Evolutionary conservation across 2,797 vertebrate species (phyloP), one percentile per base, ranked within the genome.

Genomic region (Mormyrus hasselquistii): DNA sequence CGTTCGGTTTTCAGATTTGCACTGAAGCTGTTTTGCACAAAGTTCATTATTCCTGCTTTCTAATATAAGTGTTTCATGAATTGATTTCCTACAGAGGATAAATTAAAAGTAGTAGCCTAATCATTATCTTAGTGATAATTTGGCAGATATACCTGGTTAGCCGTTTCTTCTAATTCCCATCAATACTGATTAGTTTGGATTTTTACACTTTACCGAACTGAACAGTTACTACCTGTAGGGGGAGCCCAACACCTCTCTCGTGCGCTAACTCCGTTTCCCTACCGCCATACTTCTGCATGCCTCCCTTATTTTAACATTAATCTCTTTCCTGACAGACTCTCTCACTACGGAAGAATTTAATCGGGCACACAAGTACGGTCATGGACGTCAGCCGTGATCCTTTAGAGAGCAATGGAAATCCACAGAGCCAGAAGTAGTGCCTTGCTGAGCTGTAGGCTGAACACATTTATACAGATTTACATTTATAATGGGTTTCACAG

Each of bases 151-250:
- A 73, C 69, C 34, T 38, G 0, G 4, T 73, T 34, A 73, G 29
- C 12, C 29, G 34, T 73, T 73, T 14, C 65, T 73, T 38, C 69
- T 38, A 5, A 73, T 73, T 73, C 69, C 69, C 12, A 73, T 73
- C 76, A 47, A 7, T 82, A 22, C 0, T 47, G 38, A 16, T n/a
- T n/a, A 47, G 16, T 47, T 19, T 85, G 9, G 10, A 84, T 53
- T 25, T 52, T 50, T 53, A 29, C 52, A 85, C 22, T 85, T 22
- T 52, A 85, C 25, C 44, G 83, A 29, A 83, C n/a, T 83, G 47
- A 49, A 83, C 6, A 41, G 38, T 53, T 82, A 69, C 47, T 25
- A 50, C 88, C 86, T 88, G 62, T 38, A 86, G 88, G 84, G 87
- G 89, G 87, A 87, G 55, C 50, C 29, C 19, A 69, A 87, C 44